phyloP scores from a whole-genome alignment of 2,797 vertebrate species.

The Threskiornis aethiopicus region DNA sequence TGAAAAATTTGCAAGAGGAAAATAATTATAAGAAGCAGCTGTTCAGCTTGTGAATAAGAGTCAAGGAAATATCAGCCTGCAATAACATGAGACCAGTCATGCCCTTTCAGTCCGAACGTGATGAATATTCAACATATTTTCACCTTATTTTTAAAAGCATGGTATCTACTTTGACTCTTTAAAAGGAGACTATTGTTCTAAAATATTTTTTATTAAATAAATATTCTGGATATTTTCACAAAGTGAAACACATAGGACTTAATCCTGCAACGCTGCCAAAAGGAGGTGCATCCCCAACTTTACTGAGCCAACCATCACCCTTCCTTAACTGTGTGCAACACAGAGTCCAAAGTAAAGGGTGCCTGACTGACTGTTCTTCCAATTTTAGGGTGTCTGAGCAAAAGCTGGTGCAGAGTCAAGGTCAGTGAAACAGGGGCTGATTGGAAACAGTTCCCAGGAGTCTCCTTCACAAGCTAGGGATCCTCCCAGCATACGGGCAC shows the following conservation, averaged over 20 bases:
- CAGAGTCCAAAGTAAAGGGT: background rate
- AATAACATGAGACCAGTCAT: background rate
- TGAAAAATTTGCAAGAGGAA: background rate
- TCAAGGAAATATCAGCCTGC: background rate
- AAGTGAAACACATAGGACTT: background rate
- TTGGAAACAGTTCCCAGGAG: background rate
- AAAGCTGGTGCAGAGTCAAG: background rate
- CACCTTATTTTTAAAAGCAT: background rate
- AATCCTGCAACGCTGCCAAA: background rate
- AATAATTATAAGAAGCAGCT: background rate
- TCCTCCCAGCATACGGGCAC: background rate
- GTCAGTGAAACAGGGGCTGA: background rate
- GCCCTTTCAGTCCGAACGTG: background rate
- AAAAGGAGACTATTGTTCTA: background rate
- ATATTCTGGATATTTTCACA: background rate
- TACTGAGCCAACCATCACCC: background rate
- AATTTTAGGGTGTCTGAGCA: background rate
- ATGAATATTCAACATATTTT: background rate
- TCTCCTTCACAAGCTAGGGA: background rate
- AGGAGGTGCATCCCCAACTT: accelerated
- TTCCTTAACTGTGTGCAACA: background rate
- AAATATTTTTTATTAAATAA: background rate
- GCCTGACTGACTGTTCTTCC: background rate
- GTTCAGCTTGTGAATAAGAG: background rate
- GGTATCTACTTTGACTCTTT: background rate